A percentile compares a stretch with the other conserved stretches of the same genome.
Evolutionary conservation across 2,888 invertebrate species (phyloP).

Genomic region (Prosapia bicincta): DNA sequence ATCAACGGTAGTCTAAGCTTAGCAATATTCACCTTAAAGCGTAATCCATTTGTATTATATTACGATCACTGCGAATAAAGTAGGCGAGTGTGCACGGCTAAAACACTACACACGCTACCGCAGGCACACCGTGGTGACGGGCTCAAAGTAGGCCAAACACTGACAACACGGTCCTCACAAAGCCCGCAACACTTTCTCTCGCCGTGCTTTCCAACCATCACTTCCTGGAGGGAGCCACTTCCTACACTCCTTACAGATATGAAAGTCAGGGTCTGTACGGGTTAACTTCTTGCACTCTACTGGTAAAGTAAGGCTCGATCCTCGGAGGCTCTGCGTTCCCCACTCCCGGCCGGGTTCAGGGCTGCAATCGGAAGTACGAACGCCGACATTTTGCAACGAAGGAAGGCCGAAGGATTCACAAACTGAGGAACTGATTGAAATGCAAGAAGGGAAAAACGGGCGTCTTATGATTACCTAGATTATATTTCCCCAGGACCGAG

Average conservation of each 20-base stretch:
- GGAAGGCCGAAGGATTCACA: too few species aligned
- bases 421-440: too few species aligned
- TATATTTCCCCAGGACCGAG: too few species aligned
- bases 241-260: background rate
- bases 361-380: background rate
- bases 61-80: background rate
- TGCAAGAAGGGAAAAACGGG: too few species aligned
- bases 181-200: background rate
- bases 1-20: background rate
- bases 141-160: conserved; percentile 2
- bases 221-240: background rate
- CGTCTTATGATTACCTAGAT: too few species aligned
- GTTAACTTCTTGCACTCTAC: background rate
- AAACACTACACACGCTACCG: background rate
- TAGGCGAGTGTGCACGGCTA: too few species aligned
- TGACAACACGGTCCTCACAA: background rate
- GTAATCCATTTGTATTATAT: background rate
- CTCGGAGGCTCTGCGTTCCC: background rate
- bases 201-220: background rate
- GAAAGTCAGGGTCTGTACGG: background rate
- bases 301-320: background rate
- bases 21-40: background rate
- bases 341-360: background rate
- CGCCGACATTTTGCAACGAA: too few species aligned
- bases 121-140: background rate